Evolutionary conservation across 2,888 invertebrate species (phyloP).

Genomic region (Amphiduros pacificus): DNA sequence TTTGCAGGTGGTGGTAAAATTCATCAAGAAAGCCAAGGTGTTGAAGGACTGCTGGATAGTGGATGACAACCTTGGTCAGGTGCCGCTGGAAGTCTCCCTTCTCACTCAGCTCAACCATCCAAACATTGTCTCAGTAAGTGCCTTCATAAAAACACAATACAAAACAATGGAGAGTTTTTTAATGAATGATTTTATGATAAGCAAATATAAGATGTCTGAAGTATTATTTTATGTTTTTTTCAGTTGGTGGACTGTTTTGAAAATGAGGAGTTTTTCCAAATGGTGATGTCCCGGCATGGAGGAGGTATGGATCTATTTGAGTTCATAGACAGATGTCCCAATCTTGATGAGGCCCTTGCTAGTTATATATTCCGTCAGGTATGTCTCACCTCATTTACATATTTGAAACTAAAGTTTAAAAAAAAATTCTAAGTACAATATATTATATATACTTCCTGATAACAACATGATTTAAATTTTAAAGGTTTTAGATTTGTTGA

Average conservation of each 20-base stretch:
- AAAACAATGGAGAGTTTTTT: background rate
- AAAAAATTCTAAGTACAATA: background rate
- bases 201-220: too few relatives aligned
- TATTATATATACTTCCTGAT: background rate
- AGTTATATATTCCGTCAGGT: conserved; percentile 76
- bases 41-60: conserved; percentile 70
- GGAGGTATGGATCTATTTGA: conserved; percentile 78
- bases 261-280: conserved; percentile 64
- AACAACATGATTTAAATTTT: background rate
- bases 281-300: conserved; percentile 78
- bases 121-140: conserved; percentile 66
- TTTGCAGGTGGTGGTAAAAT: conserved; percentile 71
- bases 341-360: conserved; percentile 70
- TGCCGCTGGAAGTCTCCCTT: conserved; percentile 72
- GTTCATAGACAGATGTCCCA: conserved; percentile 72
- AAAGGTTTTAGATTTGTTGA: too few relatives aligned
- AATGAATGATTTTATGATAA: background rate
- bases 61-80: conserved; percentile 57
- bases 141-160: background rate
- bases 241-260: conserved; percentile 23
- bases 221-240: conserved; percentile 2
- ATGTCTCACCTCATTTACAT: conserved; percentile 1
- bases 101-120: conserved; percentile 69
- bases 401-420: background rate
- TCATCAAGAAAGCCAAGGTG: conserved; percentile 72